These are phyloP conservation scores for Momotus momota DNA, from an alignment of 2,797 vertebrate species.

Conservation along the genomic window DNA sequence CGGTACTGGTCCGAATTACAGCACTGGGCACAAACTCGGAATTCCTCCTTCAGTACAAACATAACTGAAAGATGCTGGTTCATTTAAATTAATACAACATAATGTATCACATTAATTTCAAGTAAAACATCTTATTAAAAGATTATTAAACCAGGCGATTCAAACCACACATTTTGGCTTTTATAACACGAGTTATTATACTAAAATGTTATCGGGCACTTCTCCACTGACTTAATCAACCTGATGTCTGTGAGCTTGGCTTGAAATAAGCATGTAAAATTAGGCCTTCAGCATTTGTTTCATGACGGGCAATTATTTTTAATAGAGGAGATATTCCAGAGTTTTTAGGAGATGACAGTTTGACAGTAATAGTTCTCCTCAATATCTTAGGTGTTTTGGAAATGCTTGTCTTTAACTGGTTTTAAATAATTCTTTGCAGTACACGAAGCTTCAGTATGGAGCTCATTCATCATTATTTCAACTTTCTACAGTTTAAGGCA, in stretches of 20 bases:
- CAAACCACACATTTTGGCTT: neutral
- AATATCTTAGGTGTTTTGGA: neutral
- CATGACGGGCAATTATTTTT: constrained; percentile 32
- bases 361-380: neutral
- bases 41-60: neutral
- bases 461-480: neutral
- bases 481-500: neutral
- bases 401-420: neutral
- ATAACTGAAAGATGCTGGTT: neutral
- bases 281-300: neutral
- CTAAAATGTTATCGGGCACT: neutral
- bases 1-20: neutral
- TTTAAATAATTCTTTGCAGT: constrained; percentile 2
- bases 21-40: neutral
- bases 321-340: neutral
- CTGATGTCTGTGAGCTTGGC: neutral
- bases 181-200: constrained; percentile 6
- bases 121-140: constrained; percentile 7
- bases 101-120: neutral
- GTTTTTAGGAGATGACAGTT: neutral
- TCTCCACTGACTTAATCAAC: constrained; percentile 8
- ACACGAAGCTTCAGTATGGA: neutral
- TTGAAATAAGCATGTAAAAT: neutral
- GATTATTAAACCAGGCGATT: neutral
- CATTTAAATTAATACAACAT: neutral